Evolutionary conservation across 2,113 vertebrate genomes (phyloP), one percentile per base, ranked within the genome.

Genomic region (Perca fluviatilis): DNA sequence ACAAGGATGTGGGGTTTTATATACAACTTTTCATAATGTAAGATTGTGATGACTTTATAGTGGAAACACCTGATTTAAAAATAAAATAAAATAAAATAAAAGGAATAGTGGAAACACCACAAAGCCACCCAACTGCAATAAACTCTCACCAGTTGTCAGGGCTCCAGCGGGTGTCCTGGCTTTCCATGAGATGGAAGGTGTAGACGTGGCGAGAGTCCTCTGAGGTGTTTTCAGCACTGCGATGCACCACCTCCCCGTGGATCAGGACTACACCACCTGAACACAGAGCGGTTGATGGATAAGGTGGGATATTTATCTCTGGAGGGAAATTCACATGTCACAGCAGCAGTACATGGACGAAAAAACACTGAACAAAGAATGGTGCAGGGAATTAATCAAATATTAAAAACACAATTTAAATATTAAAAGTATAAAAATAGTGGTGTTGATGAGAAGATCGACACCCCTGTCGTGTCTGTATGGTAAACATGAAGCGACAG

Each of bases 141-240:
- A 19, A 9, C 65, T 25, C 94, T 91, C 92, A 99, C 98, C 98
- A 99, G 94, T 99, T 99, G 40, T 98, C 96, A 0, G 95, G 91
- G 92, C 96, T 99, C 98, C 98, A 99, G 70, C 23, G 43, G 0
- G 97, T 96, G 80, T 91, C 95, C 58, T 96, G 83, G 0, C 96
- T 92, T 54, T 99, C 98, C 98, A 99, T 98, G 63, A 99, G 70
- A 1, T 99, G 98, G 95, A 99, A 98, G 13, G 97, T 94, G 84
- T 98, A 99, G 3, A 77, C 97, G 0, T 99, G 97, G 27, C 98
- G 97, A 0, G 98, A 98, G 3, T 40, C 70, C 4, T 91, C 79
- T 0, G 98, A 99, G 13, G 68, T 88, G 93, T 99, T 99, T 50
- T 85, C 87, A 1, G 96, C 95, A 3, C 98, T 99, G 83, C 96